Conservation (phyloP, 2,888 invertebrate genomes). For the Rhodophaea formosa region DNA sequence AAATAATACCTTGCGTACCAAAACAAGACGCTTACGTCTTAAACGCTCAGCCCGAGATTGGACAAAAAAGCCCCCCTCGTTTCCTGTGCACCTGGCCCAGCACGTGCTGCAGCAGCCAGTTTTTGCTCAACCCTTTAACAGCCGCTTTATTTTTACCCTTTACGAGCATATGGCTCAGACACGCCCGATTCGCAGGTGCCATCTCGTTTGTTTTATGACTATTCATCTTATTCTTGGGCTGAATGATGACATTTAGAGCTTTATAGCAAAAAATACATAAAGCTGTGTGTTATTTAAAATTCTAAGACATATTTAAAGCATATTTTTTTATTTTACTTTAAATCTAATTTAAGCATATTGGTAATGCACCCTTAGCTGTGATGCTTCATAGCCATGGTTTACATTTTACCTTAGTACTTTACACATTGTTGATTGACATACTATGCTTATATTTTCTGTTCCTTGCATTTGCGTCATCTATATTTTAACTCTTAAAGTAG, state of each 20-base stretch:
- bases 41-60: slow-evolving; percentile 2
- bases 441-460: no score
- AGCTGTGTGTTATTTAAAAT: background rate
- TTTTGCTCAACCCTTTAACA: slow-evolving; percentile 23
- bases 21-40: no score
- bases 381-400: no score
- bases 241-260: background rate
- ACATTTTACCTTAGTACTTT: no score
- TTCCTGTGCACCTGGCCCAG: slow-evolving; percentile 58
- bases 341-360: no score
- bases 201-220: background rate
- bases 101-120: slow-evolving; percentile 47
- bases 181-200: slow-evolving; percentile 8
- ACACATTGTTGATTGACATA: no score
- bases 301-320: no score
- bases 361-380: no score
- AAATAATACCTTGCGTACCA: no score
- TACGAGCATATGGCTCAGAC: slow-evolving; percentile 29
- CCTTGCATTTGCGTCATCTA: no score
- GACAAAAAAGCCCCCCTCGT: slow-evolving; percentile 21
- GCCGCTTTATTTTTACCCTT: slow-evolving; percentile 20
- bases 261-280: background rate
- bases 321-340: no score
- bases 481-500: no score
- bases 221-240: background rate